Evolutionary conservation across 35 echinoderm and acorn worm species (phyloP).

Genomic region (Acanthaster planci): DNA sequence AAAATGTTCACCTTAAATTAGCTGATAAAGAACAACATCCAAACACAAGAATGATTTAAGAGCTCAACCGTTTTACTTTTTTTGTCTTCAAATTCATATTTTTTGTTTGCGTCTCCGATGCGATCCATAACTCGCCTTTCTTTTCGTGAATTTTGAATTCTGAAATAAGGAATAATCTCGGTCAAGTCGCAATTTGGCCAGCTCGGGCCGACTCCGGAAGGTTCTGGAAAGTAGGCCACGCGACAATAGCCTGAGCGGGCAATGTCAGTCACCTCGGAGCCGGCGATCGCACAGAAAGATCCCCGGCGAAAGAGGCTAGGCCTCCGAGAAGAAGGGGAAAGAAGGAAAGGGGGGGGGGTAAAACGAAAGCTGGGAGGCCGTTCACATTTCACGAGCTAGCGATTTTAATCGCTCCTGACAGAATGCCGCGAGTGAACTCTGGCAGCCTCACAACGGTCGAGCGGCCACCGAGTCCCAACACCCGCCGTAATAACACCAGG

Average conservation of each 20-base stretch:
- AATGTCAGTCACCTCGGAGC: conserved; percentile 14
- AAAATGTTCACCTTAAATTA: too few species aligned
- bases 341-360: background rate
- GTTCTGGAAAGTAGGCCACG: conserved; percentile 1
- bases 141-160: too few species aligned
- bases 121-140: too few species aligned
- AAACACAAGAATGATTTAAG: too few species aligned
- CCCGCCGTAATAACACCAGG: too few species aligned
- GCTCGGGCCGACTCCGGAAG: background rate
- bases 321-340: background rate
- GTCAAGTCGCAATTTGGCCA: conserved; percentile 11
- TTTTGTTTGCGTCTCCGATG: too few species aligned
- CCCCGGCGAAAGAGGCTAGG: background rate
- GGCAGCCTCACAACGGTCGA: too few species aligned
- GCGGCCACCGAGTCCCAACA: too few species aligned
- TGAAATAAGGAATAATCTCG: conserved; percentile 2
- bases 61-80: too few species aligned
- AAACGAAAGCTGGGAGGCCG: conserved; percentile 5
- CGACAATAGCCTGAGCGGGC: conserved; percentile 1
- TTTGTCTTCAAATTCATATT: too few species aligned
- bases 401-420: conserved; percentile 19
- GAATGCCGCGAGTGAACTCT: background rate
- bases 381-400: conserved; percentile 25
- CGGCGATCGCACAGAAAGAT: background rate
- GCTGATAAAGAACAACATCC: too few species aligned